Evolutionary conservation across 2,113 vertebrate genomes (phyloP), one percentile per base, ranked within the genome.

Genomic region (Tretioscincus oriximinensis): DNA sequence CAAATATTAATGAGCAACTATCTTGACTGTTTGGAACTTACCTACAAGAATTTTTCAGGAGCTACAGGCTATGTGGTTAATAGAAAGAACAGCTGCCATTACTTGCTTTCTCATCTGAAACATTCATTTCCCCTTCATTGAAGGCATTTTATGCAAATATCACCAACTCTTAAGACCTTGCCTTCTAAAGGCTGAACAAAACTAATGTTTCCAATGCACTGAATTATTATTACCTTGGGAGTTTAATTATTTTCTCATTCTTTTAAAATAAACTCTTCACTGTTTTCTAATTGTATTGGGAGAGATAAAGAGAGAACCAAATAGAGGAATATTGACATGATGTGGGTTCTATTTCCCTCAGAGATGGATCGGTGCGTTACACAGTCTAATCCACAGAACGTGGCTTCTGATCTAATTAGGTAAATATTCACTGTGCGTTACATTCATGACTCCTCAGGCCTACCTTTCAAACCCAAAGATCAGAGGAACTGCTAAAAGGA

Each of bases 241-340:
- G 64, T 45, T 78, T 41, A 67, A 47, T 84, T 76, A 76, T 31
- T 63, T 70, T 60, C 68, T 64, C 26, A 18, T 72, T 79, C 77
- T 66, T 80, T 76, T 81, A 35, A 78, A 54, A 54, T 47, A 74
- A 73, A 84, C 80, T 82, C 24, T 70, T 28, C 7, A 35, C 12
- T 76, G 69, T n/a, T 82, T 83, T 82, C 65, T 76, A 86, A 79
- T 86, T 66, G 67, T 66, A 51, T 29, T 79, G 72, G 28, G 61
- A 45, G 67, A 86, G 77, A 86, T 78, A 78, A 67, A 78, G 72
- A 76, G 63, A 73, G 63, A 77, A 63, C 67, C 75, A 76, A 84
- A 84, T 69, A 80, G 72, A 83, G 69, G 47, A 76, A 69, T 63
- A 70, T 71, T 28, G 35, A 76, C 73, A 64, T 78, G 76, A 54